Conservation (phyloP, 2,113 vertebrate genomes). For the Stictonetta naevosa region DNA sequence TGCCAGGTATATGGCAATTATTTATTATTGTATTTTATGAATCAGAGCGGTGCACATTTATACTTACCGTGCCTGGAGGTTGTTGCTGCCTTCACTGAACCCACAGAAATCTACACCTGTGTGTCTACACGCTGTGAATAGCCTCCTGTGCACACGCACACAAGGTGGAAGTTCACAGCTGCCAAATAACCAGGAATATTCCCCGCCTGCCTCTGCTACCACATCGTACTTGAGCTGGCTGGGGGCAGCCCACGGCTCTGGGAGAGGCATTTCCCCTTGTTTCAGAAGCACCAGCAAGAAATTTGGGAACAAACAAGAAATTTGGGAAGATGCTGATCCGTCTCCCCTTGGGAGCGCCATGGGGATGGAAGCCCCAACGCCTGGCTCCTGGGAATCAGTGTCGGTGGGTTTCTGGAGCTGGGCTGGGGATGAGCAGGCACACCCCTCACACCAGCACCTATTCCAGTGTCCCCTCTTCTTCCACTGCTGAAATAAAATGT, state of each 20-base stretch:
- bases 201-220: no score
- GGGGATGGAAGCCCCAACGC: not conserved
- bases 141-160: rapidly evolving
- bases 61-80: not conserved
- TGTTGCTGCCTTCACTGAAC: not conserved
- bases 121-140: not conserved
- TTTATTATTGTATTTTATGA: not conserved
- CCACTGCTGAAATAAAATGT: not conserved
- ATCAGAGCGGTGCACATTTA: not conserved
- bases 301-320: not conserved
- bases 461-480: not conserved
- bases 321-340: not conserved
- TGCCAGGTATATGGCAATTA: rapidly evolving
- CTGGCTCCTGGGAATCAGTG: not conserved
- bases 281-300: not conserved
- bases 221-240: no score
- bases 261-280: not conserved
- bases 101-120: not conserved
- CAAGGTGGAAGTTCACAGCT: not conserved
- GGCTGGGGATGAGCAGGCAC: not conserved
- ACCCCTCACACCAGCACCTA: not conserved
- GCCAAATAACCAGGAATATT: rapidly evolving
- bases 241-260: no score
- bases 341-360: not conserved
- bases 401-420: not conserved